A percentile compares a stretch with the other conserved stretches of the same genome.
Evolutionary conservation across 2,113 vertebrate species (phyloP).

Genomic region (Aleadryas rufinucha): DNA sequence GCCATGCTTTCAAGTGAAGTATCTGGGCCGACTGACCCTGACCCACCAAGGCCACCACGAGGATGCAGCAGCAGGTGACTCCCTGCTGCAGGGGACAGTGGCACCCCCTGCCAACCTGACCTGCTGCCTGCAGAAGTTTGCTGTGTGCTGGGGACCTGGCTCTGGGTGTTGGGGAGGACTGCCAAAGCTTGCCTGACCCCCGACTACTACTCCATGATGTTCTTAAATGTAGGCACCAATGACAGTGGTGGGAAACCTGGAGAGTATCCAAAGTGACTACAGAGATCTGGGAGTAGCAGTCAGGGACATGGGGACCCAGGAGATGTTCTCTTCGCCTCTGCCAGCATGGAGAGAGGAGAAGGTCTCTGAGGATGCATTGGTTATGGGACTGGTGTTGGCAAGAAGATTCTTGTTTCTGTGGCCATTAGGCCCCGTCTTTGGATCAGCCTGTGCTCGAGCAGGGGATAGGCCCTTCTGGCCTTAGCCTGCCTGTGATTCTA

Average conservation of each 20-base stretch:
- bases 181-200: background rate
- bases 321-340: background rate
- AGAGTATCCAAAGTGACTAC: no score
- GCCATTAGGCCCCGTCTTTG: background rate
- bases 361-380: background rate
- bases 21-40: background rate
- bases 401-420: background rate
- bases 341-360: background rate
- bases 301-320: background rate
- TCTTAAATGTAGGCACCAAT: background rate
- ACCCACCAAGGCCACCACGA: accelerated
- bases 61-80: background rate
- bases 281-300: background rate
- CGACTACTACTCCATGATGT: accelerated
- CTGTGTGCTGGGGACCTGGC: background rate
- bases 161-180: background rate
- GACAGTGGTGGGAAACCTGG: background rate
- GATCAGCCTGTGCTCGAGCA: background rate
- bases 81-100: background rate
- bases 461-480: background rate
- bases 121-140: background rate
- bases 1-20: background rate
- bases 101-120: background rate
- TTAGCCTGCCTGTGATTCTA: background rate
- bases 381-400: background rate